A percentile compares a stretch with the other conserved stretches of the same genome.
phyloP scores from a whole-genome alignment of 1,140 invertebrate species.

The Scaptomyza pallida region DNA sequence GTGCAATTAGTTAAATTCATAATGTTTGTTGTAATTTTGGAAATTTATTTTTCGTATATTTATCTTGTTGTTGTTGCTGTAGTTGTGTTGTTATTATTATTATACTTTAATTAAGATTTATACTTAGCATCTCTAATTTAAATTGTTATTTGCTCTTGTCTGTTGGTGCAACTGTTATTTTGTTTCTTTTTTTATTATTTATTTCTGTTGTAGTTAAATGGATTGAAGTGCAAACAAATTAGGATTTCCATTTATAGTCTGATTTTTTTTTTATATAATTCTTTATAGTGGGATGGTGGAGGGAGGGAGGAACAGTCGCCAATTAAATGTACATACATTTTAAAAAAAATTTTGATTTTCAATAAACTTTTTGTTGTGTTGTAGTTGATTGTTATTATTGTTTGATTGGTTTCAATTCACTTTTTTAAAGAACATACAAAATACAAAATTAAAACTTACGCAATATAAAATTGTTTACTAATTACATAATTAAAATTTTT shows the following conservation, averaged over 20 bases:
- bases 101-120: constrained; percentile 75
- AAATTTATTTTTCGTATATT: constrained; percentile 78
- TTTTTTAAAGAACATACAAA: constrained; percentile 64
- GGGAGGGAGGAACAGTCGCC: constrained; percentile 5
- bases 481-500: constrained; percentile 75
- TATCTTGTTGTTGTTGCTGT: constrained; percentile 68
- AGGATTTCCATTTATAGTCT: constrained; percentile 37
- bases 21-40: constrained; percentile 68
- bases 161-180: constrained; percentile 61
- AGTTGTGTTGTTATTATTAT: constrained; percentile 68
- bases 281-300: constrained; percentile 9
- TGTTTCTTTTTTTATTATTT: constrained; percentile 40
- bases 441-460: constrained; percentile 67
- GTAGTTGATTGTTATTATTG: constrained; percentile 15
- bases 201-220: constrained; percentile 38
- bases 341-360: constrained; percentile 58
- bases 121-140: constrained; percentile 73
- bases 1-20: too few species aligned
- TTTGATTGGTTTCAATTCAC: constrained; percentile 35
- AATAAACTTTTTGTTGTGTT: constrained; percentile 49
- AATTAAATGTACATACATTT: constrained; percentile 65
- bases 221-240: constrained; percentile 55
- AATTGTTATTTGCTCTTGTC: constrained; percentile 54
- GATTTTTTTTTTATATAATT: constrained; percentile 26
- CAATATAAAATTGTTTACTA: constrained; percentile 63